Conservation (phyloP, 1,140 invertebrate genomes). For the Panonychus citri region DNA sequence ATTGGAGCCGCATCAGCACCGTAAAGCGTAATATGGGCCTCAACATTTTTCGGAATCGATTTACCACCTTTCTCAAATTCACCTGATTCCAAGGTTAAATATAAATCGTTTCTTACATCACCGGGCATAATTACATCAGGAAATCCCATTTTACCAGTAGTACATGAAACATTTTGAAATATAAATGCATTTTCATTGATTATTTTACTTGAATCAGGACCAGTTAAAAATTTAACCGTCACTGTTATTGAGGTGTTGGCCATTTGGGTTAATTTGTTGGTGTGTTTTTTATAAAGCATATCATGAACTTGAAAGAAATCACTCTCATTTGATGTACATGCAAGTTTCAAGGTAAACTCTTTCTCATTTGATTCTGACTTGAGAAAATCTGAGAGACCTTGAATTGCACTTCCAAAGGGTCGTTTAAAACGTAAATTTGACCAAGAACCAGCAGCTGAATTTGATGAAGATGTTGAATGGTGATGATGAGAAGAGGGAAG, state of each 20-base stretch:
- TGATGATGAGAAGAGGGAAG: not conserved
- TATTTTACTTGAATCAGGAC: not conserved
- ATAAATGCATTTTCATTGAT: slow-evolving; percentile 40
- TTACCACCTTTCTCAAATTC: slow-evolving; percentile 74
- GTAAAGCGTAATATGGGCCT: slow-evolving; percentile 53
- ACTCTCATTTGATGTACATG: slow-evolving; percentile 55
- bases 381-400: not conserved
- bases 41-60: slow-evolving; percentile 72
- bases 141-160: slow-evolving; percentile 71
- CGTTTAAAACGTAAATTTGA: not conserved
- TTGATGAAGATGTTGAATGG: not conserved
- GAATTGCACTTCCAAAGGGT: slow-evolving; percentile 2
- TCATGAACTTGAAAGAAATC: slow-evolving; percentile 73
- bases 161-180: slow-evolving; percentile 36
- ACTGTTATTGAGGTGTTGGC: not conserved
- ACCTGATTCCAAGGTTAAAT: slow-evolving; percentile 55
- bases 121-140: slow-evolving; percentile 89
- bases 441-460: not conserved
- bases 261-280: slow-evolving; percentile 4
- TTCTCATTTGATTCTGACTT: slow-evolving; percentile 1
- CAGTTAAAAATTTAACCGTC: not conserved
- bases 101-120: slow-evolving; percentile 55
- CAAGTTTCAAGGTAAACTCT: slow-evolving; percentile 34
- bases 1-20: slow-evolving; percentile 38
- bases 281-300: slow-evolving; percentile 51